Base-by-base conservation (phyloP, 1,140 invertebrate species). In the Monomorium pharaonis region DNA sequence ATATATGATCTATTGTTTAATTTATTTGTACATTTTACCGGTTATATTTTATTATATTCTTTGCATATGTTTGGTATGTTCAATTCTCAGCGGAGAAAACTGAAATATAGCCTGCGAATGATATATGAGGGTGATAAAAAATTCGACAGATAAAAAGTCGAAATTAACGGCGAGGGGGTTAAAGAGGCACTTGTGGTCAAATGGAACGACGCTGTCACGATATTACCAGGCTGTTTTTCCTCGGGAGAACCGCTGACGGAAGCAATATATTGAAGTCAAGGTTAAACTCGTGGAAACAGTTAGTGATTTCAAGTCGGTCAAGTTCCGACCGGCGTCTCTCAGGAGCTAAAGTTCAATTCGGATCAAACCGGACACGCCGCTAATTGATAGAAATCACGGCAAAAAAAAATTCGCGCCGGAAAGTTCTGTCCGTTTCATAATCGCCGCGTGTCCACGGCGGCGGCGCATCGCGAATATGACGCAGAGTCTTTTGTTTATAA, bases 201-300 rank as follows among this genome's bases (percentile, higher is more conserved):
- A 18, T 27, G 54, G 6, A 44, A 60, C 21, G 78, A 83, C 7
- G 33, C 18, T 60, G 60, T 83, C 51, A 24, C 3, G 65, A 44
- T 37, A 37, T 56, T 54, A 47, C 27, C 24, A 56, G n/a, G 12
- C 37, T 70, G 49, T 67, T 63, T 85, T 85, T 60, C 51, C n/a
- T 16, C 51, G 51, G 74, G 78, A 74, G 78, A 74, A 72, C 2
- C 51, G 78, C 78, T 74, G 78, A 78, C 77, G 84, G 87, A 86
- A 86, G 74, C 58, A 49, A 89, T 74, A 89, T 74, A 89, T 87
- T 87, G 47, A 62, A 67, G 74, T 63, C 80, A 90, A 90, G 85
- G 80, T 70, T 85, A 70, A 84, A 89, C 78, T 89, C 60, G 75
- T 90, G 75, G 62, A 89, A 89, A 87, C 56, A 87, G 62, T 89